Evolutionary conservation across 2,113 vertebrate genomes (phyloP).

Genomic region (Psephotus haematonotus): DNA sequence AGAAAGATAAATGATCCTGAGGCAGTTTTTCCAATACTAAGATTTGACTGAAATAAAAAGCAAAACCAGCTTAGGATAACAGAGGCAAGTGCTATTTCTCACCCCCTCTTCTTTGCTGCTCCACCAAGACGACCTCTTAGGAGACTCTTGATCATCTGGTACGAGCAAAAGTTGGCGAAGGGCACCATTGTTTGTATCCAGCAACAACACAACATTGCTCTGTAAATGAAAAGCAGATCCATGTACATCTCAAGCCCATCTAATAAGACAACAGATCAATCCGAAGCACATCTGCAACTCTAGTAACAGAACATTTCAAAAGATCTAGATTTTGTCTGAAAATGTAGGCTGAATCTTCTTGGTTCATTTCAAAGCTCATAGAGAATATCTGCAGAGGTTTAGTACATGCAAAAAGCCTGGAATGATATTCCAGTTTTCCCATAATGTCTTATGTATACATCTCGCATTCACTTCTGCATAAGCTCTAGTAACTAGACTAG

Average conservation of each 20-base stretch:
- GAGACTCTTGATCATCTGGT: constrained; percentile 64
- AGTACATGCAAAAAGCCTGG: not conserved
- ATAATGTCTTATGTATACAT: not conserved
- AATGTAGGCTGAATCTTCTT: not conserved
- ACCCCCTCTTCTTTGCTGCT: constrained; percentile 82
- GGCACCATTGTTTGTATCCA: constrained; percentile 82
- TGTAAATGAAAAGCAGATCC: constrained; percentile 60
- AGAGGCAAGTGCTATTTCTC: not conserved
- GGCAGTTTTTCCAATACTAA: not conserved
- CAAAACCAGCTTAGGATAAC: not conserved
- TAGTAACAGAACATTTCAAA: not conserved
- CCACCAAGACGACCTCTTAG: constrained; percentile 85
- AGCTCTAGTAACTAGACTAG: not conserved
- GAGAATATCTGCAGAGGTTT: not conserved
- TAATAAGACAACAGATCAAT: not conserved
- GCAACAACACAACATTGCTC: constrained; percentile 87
- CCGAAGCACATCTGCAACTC: not conserved
- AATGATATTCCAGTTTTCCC: not conserved
- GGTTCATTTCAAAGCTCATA: not conserved
- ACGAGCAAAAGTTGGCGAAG: constrained; percentile 81
- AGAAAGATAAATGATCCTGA: not conserved
- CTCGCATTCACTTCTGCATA: not conserved
- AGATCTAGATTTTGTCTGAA: not conserved
- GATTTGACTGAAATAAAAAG: not conserved
- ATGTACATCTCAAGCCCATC: not conserved